Evolutionary conservation across 2,797 vertebrate genomes (phyloP).

Genomic region (Remorina albescens): DNA sequence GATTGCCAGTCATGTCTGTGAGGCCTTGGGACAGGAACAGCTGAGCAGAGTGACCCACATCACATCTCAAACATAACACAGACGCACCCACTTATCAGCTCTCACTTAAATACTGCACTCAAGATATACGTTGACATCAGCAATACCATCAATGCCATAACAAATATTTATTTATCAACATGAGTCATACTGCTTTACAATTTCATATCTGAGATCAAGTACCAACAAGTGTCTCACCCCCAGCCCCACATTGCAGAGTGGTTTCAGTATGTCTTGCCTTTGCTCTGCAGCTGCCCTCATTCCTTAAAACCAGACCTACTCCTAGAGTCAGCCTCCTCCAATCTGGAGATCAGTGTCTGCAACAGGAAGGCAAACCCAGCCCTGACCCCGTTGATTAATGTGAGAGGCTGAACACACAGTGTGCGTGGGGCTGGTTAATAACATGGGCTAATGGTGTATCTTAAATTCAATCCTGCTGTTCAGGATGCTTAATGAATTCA

Average conservation of each 20-base stretch:
- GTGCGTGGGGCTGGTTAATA: neutral
- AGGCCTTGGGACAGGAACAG: slow-evolving; percentile 35
- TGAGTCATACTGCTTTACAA: neutral
- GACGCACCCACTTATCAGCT: slow-evolving; percentile 17
- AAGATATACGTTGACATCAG: slow-evolving; percentile 6
- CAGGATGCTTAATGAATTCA: neutral
- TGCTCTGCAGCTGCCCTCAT: slow-evolving; percentile 69
- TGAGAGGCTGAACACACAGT: slow-evolving; percentile 3
- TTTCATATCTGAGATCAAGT: slow-evolving; percentile 38
- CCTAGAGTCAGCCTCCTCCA: slow-evolving; percentile 22
- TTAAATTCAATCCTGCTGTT: neutral
- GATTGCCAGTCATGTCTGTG: slow-evolving; percentile 5
- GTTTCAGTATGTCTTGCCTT: slow-evolving; percentile 44
- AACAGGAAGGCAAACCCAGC: slow-evolving; percentile 18
- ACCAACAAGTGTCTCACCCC: slow-evolving; percentile 43
- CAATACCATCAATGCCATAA: neutral
- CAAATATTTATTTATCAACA: slow-evolving; percentile 1
- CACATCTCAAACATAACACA: neutral
- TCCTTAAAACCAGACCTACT: slow-evolving; percentile 33
- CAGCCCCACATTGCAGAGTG: slow-evolving; percentile 15
- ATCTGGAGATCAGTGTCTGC: slow-evolving; percentile 41
- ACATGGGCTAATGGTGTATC: neutral
- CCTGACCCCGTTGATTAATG: slow-evolving; percentile 18
- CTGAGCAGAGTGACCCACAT: slow-evolving; percentile 60
- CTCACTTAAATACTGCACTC: neutral